Base-by-base conservation (phyloP, 2,797 vertebrate genomes). In the Rhinella marina region DNA sequence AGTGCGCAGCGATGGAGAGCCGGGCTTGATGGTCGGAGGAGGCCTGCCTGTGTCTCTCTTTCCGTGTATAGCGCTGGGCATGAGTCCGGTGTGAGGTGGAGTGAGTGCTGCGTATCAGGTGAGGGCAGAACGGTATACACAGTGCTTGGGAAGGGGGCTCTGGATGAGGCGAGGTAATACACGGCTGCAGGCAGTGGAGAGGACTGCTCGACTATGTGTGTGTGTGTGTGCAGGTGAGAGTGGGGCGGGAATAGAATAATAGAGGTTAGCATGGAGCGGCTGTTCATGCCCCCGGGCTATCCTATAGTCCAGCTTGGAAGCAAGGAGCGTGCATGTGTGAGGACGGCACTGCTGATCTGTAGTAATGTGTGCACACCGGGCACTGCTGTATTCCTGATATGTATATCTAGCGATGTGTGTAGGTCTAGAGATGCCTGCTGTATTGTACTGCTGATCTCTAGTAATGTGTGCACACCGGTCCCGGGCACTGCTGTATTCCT, bases 1-100 rank as follows among this genome's bases (percentile, higher is more conserved):
- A 97, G 97, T 97, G 97, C 88, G 97, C 92, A 96, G 92, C 90
- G 90, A 92, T 91, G 92, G 93, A 91, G 92, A 91, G 91, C 93
- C 93, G 91, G 92, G 92, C 90, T 81, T 84, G 87, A 90, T 92
- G 90, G 91, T 91, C 88, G 90, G 91, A 61, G 91, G 91, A 79
- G 81, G 90, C 41, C 77, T 73, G 77, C 85, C 83, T 73, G 90
- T 85, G 91, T 80, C 90, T n/a, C 56, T 72, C 91, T 62, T 88
- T 87, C 90, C 91, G 90, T 90, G 90, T 87, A 90, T 87, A 88
- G 83, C 89, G 85, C 91, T 82, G 21, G 41, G 73, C 57, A 72
- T 87, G 90, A 88, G 90, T 86, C 81, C 87, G 90, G 89, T 89
- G 89, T 89, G 91, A 91, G 91, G 90, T 89, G 91, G 88, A 89